These are phyloP conservation scores for Plumapathes pennacea DNA, from an alignment of 92 coral and sea anemone genomes.

Conservation along the genomic window DNA sequence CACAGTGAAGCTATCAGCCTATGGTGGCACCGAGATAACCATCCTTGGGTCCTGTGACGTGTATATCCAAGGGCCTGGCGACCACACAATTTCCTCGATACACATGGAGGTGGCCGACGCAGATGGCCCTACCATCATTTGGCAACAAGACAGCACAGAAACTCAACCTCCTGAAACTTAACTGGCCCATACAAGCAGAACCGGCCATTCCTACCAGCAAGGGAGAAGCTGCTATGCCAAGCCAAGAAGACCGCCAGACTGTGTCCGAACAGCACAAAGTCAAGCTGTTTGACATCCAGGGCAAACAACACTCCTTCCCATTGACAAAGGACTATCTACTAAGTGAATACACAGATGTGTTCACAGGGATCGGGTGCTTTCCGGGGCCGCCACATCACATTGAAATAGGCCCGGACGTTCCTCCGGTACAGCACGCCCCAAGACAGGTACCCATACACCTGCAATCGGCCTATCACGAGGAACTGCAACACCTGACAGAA, in stretches of 20 bases:
- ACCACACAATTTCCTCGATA: slow-evolving; percentile 34
- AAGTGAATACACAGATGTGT: slow-evolving; percentile 49
- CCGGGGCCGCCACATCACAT: slow-evolving; percentile 56
- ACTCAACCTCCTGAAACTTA: slow-evolving; percentile 41
- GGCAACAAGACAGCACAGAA: slow-evolving; percentile 57
- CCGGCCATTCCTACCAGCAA: no score
- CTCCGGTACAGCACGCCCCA: slow-evolving; percentile 67
- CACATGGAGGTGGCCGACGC: slow-evolving; percentile 41
- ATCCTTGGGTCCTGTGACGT: slow-evolving; percentile 38
- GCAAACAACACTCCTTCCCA: slow-evolving; percentile 34
- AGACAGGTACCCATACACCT: slow-evolving; percentile 44
- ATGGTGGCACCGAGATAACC: slow-evolving; percentile 53
- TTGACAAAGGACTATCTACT: slow-evolving; percentile 50
- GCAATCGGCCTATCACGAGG: slow-evolving; percentile 46
- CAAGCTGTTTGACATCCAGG: slow-evolving; percentile 1
- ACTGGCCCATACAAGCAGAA: no score
- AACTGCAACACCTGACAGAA: slow-evolving; percentile 35
- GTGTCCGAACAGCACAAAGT: neutral
- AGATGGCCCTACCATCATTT: slow-evolving; percentile 29
- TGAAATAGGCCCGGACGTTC: slow-evolving; percentile 24
- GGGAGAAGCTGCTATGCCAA: neutral
- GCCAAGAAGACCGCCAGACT: neutral
- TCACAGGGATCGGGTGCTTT: slow-evolving; percentile 57
- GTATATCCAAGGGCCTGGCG: slow-evolving; percentile 39
- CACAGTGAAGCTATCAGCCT: slow-evolving; percentile 22